These are phyloP conservation scores for Dasysyrphus tricinctus DNA, from an alignment of 2,888 invertebrate species.

Conservation along the genomic window DNA sequence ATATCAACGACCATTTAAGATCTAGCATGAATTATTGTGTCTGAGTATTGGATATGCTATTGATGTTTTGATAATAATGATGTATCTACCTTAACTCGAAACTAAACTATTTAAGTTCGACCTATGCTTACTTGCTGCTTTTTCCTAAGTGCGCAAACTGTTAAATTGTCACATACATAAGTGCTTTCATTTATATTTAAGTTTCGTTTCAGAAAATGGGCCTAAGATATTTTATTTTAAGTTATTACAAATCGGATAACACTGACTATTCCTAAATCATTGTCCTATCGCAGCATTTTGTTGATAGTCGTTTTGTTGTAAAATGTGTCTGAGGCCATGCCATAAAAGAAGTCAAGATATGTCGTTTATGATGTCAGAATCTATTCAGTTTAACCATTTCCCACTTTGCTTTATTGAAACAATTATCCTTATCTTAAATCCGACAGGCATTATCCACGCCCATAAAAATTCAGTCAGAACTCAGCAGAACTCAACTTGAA, in stretches of 20 bases:
- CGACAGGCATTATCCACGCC: neutral
- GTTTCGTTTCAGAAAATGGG: too few species aligned
- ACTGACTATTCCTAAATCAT: neutral
- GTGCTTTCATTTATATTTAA: too few species aligned
- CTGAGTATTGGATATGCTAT: too few species aligned
- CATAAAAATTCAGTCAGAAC: neutral
- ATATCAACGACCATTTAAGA: too few species aligned
- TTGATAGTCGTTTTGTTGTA: neutral
- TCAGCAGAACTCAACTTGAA: conserved; percentile 32
- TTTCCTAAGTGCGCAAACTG: too few species aligned
- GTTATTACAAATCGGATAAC: neutral
- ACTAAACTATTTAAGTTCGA: too few species aligned
- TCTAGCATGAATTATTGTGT: too few species aligned
- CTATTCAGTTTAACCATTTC: neutral
- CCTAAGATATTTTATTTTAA: neutral
- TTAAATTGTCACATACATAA: too few species aligned
- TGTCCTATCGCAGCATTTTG: neutral
- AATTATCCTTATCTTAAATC: conserved; percentile 32
- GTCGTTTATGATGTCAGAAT: neutral
- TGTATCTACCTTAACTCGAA: too few species aligned
- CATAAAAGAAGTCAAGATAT: neutral
- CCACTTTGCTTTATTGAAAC: conserved; percentile 7
- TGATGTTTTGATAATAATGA: too few species aligned
- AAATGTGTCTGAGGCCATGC: neutral
- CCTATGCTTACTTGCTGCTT: too few species aligned